Evolutionary conservation across 2,113 vertebrate species (phyloP), one percentile per base, ranked within the genome.

Genomic region (Hiodon tergisus): DNA sequence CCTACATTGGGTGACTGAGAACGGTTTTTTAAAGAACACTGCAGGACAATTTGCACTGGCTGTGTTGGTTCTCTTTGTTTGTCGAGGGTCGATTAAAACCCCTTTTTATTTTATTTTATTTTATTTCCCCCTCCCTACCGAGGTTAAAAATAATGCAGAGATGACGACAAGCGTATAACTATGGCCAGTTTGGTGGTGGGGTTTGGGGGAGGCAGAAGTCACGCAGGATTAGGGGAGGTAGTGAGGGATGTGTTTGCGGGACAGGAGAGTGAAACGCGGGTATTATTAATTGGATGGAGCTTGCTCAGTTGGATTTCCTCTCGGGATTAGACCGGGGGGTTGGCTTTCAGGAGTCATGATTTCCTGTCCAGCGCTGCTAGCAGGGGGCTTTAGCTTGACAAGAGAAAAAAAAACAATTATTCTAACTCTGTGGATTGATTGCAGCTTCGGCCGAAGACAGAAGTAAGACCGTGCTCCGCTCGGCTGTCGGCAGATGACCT

Each of bases 311-410:
- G 85, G 77, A 79, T 67, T 84, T 85, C 81, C 81, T 76, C n/a
- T 76, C 68, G 47, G 83, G 86, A 88, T 88, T 83, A 84, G 72
- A 72, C 61, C 78, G 82, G 82, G n/a, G 58, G 81, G 84, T 82
- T 83, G 82, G 76, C 84, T 86, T 83, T 80, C 76, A 78, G 80
- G 84, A 88, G 81, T 88, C 87, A 88, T 90, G 86, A 89, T 79
- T 89, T 91, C 89, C 89, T 90, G 85, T 90, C 77, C 78, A 46
- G 48, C 57, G 59, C 14, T 69, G 69, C 66, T 57, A 60, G 57
- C 48, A 55, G 76, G 57, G 62, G 57, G 65, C 7, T 67, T 53
- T 61, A 69, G 54, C 14, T 68, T 68, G 61, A 55, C 61, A 14
- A 74, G 62, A 59, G 53, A 75, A 73, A 59, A 72, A 71, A 68